Conservation (phyloP, 2,888 invertebrate species). For the Cheilosia scutellata region DNA sequence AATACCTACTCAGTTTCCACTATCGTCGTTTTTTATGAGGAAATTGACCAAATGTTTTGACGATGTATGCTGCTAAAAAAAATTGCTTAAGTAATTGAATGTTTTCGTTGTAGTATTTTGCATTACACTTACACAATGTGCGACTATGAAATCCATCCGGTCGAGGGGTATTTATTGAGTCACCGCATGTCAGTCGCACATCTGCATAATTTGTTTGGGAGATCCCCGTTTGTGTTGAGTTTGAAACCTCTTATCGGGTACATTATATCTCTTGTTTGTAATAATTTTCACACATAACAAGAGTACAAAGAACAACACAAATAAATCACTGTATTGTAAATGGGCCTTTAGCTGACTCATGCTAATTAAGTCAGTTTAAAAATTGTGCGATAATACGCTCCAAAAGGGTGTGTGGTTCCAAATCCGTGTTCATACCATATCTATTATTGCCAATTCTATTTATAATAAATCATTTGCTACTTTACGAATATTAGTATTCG, state of each 20-base stretch:
- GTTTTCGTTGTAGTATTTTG: background rate
- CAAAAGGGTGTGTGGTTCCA: background rate
- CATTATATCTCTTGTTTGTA: conserved; percentile 21
- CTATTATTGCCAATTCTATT: background rate
- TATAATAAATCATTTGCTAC: background rate
- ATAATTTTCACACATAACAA: background rate
- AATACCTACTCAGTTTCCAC: background rate
- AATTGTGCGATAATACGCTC: conserved; percentile 10
- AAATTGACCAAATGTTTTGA: conserved; percentile 11
- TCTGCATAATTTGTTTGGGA: background rate
- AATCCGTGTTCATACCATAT: background rate
- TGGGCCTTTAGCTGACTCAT: conserved; percentile 48
- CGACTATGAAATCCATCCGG: background rate
- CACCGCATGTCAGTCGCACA: background rate
- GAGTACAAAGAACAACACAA: conserved; percentile 4
- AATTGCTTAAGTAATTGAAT: background rate
- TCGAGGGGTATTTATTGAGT: background rate
- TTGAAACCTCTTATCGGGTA: conserved; percentile 20
- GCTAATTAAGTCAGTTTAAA: conserved; percentile 25
- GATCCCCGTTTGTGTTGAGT: background rate
- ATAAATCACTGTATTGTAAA: conserved; percentile 8
- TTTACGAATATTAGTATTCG: background rate
- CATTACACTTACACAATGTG: conserved; percentile 2
- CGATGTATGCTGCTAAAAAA: background rate
- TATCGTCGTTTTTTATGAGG: conserved; percentile 15